Base-by-base conservation (phyloP, 1,140 invertebrate species). In the Apis dorsata region DNA sequence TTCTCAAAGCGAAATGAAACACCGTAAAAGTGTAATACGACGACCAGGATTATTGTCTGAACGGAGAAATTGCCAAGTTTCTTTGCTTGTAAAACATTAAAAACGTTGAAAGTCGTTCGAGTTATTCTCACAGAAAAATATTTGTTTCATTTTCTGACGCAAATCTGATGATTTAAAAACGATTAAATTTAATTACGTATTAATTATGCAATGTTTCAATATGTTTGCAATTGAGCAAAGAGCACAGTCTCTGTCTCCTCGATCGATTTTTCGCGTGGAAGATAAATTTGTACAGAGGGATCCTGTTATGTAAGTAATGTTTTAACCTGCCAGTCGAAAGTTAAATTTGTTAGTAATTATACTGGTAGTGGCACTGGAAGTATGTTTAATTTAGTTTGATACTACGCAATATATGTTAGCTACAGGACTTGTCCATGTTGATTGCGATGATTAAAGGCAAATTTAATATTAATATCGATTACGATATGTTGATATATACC, bases 1-100 rank as follows among this genome's bases (percentile, higher is more conserved):
- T 13, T 63, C 11, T 75, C 78, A 60, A 57, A 57, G 59, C 19
- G 62, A 76, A 87, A 85, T 82, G 80, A 87, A 85, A 88, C 53
- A 63, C 13, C 13, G 62, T 79, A 81, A 86, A 79, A 83, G 62
- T 24, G 44, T 19, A 83, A 72, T 78, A 59, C 34, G 78, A 63
- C 78, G 21, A 17, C 57, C 9, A n/a, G 11, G 59, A 73, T 65
- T 73, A 80, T 73, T 65, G 70, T 55, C 24, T 8, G 21, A 44
- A 63, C 12, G 55, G 57, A 28, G 21, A 62, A 72, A 63, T 34
- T 5, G 2, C 4, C 19, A 24, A 9, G 78, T 79, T 62, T 63
- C 68, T 34, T 79, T 55, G 68, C 72, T 55, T 62, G 15, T n/a
- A 0, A 10, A 15, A 2, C 17, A 17, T 53, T 69, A 44, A n/a